These are phyloP conservation scores for Leptopilina clavipes DNA, from an alignment of 1,140 invertebrate species.

Conservation along the genomic window DNA sequence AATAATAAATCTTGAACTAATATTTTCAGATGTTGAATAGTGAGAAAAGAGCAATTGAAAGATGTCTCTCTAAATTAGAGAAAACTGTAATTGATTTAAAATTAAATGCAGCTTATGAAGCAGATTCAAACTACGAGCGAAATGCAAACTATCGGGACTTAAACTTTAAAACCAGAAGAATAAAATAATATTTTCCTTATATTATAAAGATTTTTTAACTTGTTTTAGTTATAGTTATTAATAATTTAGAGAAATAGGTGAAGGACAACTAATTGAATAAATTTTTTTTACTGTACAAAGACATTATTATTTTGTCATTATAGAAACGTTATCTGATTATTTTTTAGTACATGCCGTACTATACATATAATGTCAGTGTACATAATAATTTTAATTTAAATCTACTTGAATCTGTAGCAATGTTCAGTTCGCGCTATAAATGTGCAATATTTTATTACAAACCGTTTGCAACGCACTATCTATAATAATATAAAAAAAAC, in stretches of 20 bases:
- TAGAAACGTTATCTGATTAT: conserved; percentile 53
- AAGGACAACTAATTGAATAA: conserved; percentile 39
- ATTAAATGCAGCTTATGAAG: conserved; percentile 57
- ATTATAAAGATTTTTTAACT: too few species aligned
- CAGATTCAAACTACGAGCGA: conserved; percentile 51
- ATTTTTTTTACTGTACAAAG: conserved; percentile 48
- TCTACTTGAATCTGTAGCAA: conserved; percentile 32
- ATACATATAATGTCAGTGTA: conserved; percentile 36
- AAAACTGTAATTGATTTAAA: conserved; percentile 56
- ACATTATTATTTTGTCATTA: conserved; percentile 52
- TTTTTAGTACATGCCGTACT: conserved; percentile 52
- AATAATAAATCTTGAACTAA: not conserved
- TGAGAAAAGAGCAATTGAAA: conserved; percentile 63
- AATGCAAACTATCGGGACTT: conserved; percentile 58
- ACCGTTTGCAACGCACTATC: conserved; percentile 16
- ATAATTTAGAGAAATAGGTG: too few species aligned
- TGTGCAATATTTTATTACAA: conserved; percentile 27
- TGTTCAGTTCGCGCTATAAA: conserved; percentile 28
- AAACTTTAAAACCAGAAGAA: not conserved
- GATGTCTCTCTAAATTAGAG: conserved; percentile 60
- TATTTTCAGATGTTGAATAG: conserved; percentile 60
- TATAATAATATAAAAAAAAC: not conserved
- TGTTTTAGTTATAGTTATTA: too few species aligned
- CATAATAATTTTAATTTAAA: conserved; percentile 23
- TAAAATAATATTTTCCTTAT: conserved; percentile 13